Base-by-base conservation (phyloP, 2,888 invertebrate genomes). In the Criorhina ranunculi region DNA sequence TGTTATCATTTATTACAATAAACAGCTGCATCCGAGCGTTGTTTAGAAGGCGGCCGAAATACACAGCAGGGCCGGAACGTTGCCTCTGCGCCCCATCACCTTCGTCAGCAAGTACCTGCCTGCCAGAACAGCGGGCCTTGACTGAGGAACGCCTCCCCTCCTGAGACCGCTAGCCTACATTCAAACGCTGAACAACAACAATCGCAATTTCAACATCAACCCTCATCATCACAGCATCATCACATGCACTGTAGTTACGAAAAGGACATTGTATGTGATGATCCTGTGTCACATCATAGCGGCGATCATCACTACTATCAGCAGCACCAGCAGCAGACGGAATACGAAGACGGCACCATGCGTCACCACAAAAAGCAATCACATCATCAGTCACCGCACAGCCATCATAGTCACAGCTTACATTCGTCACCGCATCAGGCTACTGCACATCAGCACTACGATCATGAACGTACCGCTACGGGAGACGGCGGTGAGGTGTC, bases 11-110 rank as follows among this genome's bases (percentile, higher is more conserved):
- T 69, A 57, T 33, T 86, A 83, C n/a, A n/a, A n/a, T 87, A 75
- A 93, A 90, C 93, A 95, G 94, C 96, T 95, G 96, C 96, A 92
- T 97, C 96, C 92, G 97, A 97, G 93, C 96, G 95, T 93, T 96
- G 96, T 93, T 96, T 96, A 93, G 94, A 93, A 92, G 94, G 94
- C 91, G 95, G 95, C 92, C 90, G 91, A 92, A 91, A 94, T 94
- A 94, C 93, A 91, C 91, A 94, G 93, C 92, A 94, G 93, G 92
- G 93, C 93, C 92, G 91, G 91, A 92, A 91, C 93, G 91, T 92
- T 93, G 93, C 91, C 93, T 93, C 92, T 93, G 93, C 91, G 93
- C 93, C 92, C 93, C 92, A 92, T 92, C 92, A 92, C 92, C 92
- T 91, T 92, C 92, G 92, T 92, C 92, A 92, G 91, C 92, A 91